Evolutionary conservation across 1,140 invertebrate genomes (phyloP).

Genomic region (Apis dorsata): DNA sequence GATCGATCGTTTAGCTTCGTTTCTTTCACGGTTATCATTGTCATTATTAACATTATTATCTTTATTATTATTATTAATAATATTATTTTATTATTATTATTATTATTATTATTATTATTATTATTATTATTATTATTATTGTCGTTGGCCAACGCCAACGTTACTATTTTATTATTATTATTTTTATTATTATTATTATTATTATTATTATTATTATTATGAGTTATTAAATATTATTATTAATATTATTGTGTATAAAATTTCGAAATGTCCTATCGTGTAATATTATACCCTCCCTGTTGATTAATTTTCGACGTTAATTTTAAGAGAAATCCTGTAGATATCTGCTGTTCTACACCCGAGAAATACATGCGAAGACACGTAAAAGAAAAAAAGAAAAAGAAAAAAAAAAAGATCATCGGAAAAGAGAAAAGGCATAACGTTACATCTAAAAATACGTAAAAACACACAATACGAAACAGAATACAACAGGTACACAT

Average conservation of each 20-base stretch:
- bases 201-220: slow-evolving; percentile 62
- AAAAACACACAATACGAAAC: slow-evolving; percentile 13
- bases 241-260: slow-evolving; percentile 76
- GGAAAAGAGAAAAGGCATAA: not conserved
- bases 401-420: slow-evolving; percentile 2
- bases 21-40: slow-evolving; percentile 60
- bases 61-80: slow-evolving; percentile 59
- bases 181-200: slow-evolving; percentile 56
- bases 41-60: slow-evolving; percentile 65
- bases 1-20: slow-evolving; percentile 48
- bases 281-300: slow-evolving; percentile 74
- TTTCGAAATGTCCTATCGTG: slow-evolving; percentile 65
- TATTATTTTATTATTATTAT: slow-evolving; percentile 47
- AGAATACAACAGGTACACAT: slow-evolving; percentile 34
- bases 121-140: slow-evolving; percentile 52
- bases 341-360: slow-evolving; percentile 66
- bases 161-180: slow-evolving; percentile 64
- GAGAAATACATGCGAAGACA: slow-evolving; percentile 49
- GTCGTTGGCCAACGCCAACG: slow-evolving; percentile 34
- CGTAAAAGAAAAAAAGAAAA: not conserved
- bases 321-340: slow-evolving; percentile 66
- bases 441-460: slow-evolving; percentile 17
- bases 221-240: slow-evolving; percentile 64
- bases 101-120: slow-evolving; percentile 55
- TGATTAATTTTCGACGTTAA: slow-evolving; percentile 73